Evolutionary conservation across 2,888 invertebrate species (phyloP).

Genomic region (Abrostola tripartita): DNA sequence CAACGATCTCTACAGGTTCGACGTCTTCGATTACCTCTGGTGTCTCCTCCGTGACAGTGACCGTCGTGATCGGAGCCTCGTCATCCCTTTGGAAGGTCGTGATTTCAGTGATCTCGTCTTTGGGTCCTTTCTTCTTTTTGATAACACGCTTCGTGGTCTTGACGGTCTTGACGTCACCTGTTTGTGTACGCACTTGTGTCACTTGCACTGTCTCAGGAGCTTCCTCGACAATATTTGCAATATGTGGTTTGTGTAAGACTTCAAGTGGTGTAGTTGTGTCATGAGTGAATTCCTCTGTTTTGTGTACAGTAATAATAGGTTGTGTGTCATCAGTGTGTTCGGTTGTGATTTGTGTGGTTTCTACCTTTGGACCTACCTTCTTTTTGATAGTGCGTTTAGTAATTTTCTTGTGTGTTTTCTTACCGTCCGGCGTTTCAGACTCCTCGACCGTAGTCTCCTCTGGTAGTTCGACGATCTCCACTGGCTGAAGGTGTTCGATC

Average conservation of each 20-base stretch:
- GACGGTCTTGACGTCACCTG: conserved; percentile 6
- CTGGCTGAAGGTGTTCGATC: not conserved
- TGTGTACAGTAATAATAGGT: conserved; percentile 17
- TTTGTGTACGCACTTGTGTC: conserved; percentile 3
- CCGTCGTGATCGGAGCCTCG: conserved; percentile 16
- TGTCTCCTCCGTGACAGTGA: conserved; percentile 23
- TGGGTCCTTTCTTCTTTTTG: not conserved
- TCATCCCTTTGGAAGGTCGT: not conserved
- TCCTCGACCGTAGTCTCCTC: conserved; percentile 6
- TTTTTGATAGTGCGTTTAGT: conserved; percentile 30
- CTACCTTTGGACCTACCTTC: conserved; percentile 17
- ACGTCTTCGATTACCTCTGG: conserved; percentile 5
- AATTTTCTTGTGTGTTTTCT: not conserved
- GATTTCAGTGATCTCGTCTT: not conserved
- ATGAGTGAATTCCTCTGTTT: conserved; percentile 36
- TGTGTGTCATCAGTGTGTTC: conserved; percentile 35
- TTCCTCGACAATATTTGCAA: conserved; percentile 34
- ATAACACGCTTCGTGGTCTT: not conserved
- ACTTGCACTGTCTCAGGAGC: conserved; percentile 6
- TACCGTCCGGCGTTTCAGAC: not conserved
- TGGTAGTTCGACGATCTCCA: not conserved
- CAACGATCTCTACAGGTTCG: conserved; percentile 53
- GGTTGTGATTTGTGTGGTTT: conserved; percentile 43
- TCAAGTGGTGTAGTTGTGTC: conserved; percentile 31
- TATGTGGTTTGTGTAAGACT: conserved; percentile 8